Evolutionary conservation across 1,140 invertebrate species (phyloP), one percentile per base, ranked within the genome.

Genomic region (Plectrocnemia conspersa): DNA sequence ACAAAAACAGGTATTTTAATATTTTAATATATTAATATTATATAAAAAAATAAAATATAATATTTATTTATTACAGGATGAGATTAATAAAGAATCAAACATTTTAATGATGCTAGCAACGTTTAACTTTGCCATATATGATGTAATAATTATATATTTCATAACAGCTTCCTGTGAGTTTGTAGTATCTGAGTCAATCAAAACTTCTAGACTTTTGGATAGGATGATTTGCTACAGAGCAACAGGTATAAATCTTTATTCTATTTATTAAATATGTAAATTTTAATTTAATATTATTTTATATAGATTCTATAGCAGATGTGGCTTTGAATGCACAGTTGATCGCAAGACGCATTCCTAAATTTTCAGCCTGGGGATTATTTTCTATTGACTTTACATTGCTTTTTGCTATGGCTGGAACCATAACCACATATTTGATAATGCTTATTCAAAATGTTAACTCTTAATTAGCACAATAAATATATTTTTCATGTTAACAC

Each of bases 291-390:
- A 38, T 7, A 7, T 13, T 38, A 13, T 38, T 10, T 29, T 7
- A 13, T 38, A 13, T 38, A 38, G 35, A 38, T 38, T 6, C 11
- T 38, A 6, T 38, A 15, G 15, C 5, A 13, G 7, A 38, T 6
- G 18, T 16, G 4, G 35, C 18, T 13, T 9, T 38, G 7, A 5
- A 9, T 38, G 11, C 35, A 5, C 35, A 38, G 18, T 16, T 38
- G 5, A 16, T 38, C 5, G 11, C 35, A 7, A 38, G 35, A 38
- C 6, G 35, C 6, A 16, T 38, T 38, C 35, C 35, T 6, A 38
- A 38, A 38, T 38, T 38, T 15, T 13, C 35, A 7, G 35, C 35
- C 13, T 38, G 35, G 7, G 35, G 35, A 38, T 38, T 38, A 6
- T 38, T 38, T 16, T 16, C 35, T 15, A 38, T 38, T 5, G 35